A percentile compares a stretch with the other conserved stretches of the same genome.
These are phyloP conservation scores for Plestiodon gilberti DNA, from an alignment of 2,113 vertebrate genomes.

Conservation along the genomic window DNA sequence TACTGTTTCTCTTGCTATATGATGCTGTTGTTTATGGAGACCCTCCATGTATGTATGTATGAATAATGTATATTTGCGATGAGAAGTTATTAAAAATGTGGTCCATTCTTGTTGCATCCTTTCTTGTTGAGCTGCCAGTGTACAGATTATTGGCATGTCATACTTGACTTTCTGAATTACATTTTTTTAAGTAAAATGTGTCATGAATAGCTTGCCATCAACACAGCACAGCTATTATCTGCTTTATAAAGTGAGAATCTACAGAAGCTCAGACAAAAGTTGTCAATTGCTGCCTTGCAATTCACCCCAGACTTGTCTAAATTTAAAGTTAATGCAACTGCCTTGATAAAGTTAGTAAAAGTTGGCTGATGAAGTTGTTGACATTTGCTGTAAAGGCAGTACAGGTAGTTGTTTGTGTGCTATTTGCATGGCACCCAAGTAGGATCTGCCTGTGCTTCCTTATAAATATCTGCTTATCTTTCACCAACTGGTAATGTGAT, in stretches of 20 bases:
- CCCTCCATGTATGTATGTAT: neutral
- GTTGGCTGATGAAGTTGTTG: neutral
- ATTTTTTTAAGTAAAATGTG: constrained; percentile 33
- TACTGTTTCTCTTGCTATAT: neutral
- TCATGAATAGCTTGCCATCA: constrained; percentile 34
- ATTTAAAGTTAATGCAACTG: neutral
- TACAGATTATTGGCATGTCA: constrained; percentile 1
- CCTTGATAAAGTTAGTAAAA: neutral
- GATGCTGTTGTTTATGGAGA: neutral
- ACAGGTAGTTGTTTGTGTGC: neutral
- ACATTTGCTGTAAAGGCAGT: neutral
- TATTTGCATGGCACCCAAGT: neutral
- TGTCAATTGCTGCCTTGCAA: neutral
- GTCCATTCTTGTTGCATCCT: neutral
- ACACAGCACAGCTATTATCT: constrained; percentile 10
- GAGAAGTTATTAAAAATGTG: constrained; percentile 26
- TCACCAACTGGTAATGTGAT: neutral
- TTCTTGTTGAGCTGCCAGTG: constrained; percentile 18
- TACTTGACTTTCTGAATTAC: neutral
- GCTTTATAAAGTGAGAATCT: constrained; percentile 13
- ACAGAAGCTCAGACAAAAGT: neutral
- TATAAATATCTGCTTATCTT: neutral
- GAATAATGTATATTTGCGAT: neutral
- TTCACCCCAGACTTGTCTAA: neutral
- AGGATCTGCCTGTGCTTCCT: neutral